These are phyloP conservation scores for Penaeus vannamei DNA, from an alignment of 1,140 invertebrate species.

Conservation along the genomic window DNA sequence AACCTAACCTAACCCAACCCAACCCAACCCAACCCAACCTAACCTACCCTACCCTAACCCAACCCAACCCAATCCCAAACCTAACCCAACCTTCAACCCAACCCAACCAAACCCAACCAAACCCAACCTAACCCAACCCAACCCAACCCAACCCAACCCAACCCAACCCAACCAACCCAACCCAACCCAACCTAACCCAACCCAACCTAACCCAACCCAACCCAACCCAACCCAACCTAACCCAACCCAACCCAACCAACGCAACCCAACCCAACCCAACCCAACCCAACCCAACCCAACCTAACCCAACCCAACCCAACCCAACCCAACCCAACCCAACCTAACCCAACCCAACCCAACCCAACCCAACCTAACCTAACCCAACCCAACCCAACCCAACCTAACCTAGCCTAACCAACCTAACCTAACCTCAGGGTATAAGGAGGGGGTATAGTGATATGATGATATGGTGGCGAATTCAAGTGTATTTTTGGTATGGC, in stretches of 20 bases:
- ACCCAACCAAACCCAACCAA: constrained; percentile 30
- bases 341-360: background rate
- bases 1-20: constrained; percentile 25
- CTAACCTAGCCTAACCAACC: constrained; percentile 26
- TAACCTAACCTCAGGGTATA: background rate
- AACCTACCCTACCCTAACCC: too few species aligned
- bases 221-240: constrained; percentile 23
- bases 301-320: background rate
- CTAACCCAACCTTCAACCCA: constrained; percentile 22
- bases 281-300: constrained; percentile 27
- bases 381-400: background rate
- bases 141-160: constrained; percentile 30
- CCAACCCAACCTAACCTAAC: background rate
- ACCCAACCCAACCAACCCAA: constrained; percentile 27
- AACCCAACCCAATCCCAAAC: constrained; percentile 27
- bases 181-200: constrained; percentile 27
- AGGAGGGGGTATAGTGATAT: too few species aligned
- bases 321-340: background rate
- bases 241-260: too few species aligned
- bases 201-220: constrained; percentile 27
- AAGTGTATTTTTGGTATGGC: too few species aligned
- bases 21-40: constrained; percentile 27
- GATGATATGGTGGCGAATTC: too few species aligned
- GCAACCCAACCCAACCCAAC: constrained; percentile 30
- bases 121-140: constrained; percentile 27